Percentiles rank a stretch among this genome's conserved stretches.
Conservation (phyloP, 2,797 vertebrate species). For the Champsocephalus gunnari region DNA sequence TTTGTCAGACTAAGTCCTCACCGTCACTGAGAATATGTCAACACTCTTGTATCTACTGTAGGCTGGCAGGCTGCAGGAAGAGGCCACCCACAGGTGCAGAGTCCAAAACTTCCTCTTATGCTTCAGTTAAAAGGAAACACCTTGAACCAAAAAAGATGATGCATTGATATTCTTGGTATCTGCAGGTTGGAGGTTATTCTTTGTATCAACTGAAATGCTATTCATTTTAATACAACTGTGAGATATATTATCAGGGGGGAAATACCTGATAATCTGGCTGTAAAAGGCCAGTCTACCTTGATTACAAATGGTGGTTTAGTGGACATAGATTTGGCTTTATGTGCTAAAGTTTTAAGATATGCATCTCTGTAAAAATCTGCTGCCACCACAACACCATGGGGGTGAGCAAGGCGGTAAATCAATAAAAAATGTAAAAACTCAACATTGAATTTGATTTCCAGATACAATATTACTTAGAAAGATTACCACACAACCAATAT, state of each 20-base stretch:
- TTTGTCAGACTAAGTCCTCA: constrained; percentile 55
- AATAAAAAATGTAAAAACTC: not conserved
- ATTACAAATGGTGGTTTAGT: not conserved
- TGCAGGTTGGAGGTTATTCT: not conserved
- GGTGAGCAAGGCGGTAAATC: not conserved
- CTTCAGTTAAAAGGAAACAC: not conserved
- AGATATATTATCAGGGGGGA: not conserved
- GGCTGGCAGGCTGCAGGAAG: constrained; percentile 28
- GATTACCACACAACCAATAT: not conserved
- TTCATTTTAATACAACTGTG: not conserved
- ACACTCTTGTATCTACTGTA: constrained; percentile 55
- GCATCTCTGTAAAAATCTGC: not conserved
- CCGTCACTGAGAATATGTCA: constrained; percentile 46
- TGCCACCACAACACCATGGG: not conserved
- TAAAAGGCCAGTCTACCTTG: not conserved
- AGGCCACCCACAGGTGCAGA: constrained; percentile 44
- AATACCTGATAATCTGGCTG: not conserved
- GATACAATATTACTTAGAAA: not conserved
- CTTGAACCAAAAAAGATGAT: not conserved
- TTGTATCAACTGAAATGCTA: not conserved
- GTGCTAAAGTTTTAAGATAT: not conserved
- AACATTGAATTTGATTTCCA: not conserved
- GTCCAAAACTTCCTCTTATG: constrained; percentile 4
- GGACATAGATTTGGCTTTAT: not conserved
- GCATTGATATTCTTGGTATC: constrained; percentile 2